These are phyloP conservation scores for Drosophila atripex DNA, from an alignment of 2,888 invertebrate species.

Conservation along the genomic window DNA sequence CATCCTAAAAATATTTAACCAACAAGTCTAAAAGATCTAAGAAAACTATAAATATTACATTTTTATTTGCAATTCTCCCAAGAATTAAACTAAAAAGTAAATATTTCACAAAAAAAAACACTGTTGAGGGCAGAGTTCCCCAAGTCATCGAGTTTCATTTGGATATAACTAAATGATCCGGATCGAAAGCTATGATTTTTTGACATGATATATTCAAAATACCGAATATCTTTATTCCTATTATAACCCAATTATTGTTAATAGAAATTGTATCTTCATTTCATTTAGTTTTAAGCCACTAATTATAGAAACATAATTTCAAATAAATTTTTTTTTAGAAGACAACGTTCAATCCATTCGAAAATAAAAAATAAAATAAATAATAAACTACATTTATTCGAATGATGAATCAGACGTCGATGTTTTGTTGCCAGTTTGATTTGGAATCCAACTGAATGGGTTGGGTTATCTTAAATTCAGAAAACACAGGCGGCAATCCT, in stretches of 20 bases:
- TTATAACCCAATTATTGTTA: background rate
- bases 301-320: background rate
- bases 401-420: background rate
- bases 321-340: background rate
- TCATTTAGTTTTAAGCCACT: background rate
- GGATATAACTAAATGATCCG: no score
- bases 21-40: conserved; percentile 13
- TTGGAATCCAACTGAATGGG: background rate
- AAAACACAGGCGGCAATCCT: background rate
- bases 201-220: no score
- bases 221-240: background rate
- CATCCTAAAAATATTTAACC: background rate
- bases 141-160: no score
- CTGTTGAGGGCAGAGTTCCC: no score
- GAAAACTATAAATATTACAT: background rate
- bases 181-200: no score
- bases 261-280: background rate
- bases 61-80: background rate
- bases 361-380: background rate
- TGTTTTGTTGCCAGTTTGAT: background rate
- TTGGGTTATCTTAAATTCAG: conserved; percentile 2
- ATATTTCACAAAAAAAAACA: background rate
- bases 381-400: background rate
- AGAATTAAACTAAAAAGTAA: background rate
- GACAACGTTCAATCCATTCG: no score